These are phyloP conservation scores for Aix galericulata DNA, from an alignment of 2,113 vertebrate genomes.

Conservation along the genomic window DNA sequence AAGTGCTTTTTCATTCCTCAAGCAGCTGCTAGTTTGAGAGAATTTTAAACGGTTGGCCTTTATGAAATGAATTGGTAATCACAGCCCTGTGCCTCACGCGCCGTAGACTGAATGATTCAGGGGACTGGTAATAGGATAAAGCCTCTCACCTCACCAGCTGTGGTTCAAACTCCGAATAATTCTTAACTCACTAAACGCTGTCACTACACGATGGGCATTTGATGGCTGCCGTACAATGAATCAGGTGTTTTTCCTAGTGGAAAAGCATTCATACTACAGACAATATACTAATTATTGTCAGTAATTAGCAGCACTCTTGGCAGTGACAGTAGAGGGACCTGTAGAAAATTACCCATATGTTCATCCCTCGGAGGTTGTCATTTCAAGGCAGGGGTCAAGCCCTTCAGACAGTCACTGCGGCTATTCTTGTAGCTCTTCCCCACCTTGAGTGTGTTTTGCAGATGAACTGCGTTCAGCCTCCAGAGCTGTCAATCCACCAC, in stretches of 20 bases:
- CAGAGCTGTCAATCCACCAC: conserved; percentile 61
- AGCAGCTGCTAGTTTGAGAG: conserved; percentile 45
- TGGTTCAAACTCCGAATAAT: not conserved
- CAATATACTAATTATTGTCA: conserved; percentile 55
- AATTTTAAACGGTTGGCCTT: conserved; percentile 45
- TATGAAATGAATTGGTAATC: conserved; percentile 56
- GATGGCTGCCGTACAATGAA: conserved; percentile 1
- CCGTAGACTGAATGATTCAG: not conserved
- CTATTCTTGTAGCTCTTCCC: conserved; percentile 3
- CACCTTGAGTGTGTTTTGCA: not conserved
- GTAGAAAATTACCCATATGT: conserved; percentile 48
- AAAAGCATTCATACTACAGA: conserved; percentile 34
- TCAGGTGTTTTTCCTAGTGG: conserved; percentile 7
- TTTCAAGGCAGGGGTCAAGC: conserved; percentile 51
- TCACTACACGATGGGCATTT: not conserved
- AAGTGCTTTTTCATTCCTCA: conserved; percentile 6
- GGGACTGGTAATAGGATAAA: conserved; percentile 26
- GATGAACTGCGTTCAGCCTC: conserved; percentile 35
- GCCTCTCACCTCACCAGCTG: conserved; percentile 23
- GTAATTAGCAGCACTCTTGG: conserved; percentile 45
- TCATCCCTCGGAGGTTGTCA: conserved; percentile 36
- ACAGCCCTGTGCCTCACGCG: not conserved
- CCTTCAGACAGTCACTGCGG: not conserved
- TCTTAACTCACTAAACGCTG: conserved; percentile 23
- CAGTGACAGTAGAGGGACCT: conserved; percentile 16